A percentile compares a stretch with the other conserved stretches of the same genome.
These are phyloP conservation scores for Zenarchopterus dispar DNA, from an alignment of 2,797 vertebrate species.

Conservation along the genomic window DNA sequence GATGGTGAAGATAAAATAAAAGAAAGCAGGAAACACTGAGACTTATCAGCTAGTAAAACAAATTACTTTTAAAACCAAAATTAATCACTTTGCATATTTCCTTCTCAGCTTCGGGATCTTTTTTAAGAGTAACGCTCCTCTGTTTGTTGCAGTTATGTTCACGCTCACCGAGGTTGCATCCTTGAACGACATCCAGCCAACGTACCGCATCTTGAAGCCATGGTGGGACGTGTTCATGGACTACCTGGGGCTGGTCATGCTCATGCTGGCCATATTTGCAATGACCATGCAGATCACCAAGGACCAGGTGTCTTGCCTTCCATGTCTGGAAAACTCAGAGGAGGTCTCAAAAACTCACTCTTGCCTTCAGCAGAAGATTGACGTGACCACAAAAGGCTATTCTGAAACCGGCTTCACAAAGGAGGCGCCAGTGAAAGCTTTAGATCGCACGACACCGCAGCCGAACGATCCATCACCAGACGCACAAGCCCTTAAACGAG, in stretches of 20 bases:
- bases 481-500: slow-evolving; percentile 77
- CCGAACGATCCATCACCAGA: slow-evolving; percentile 30
- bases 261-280: slow-evolving; percentile 98
- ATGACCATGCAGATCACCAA: slow-evolving; percentile 99
- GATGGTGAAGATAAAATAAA: no score
- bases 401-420: slow-evolving; percentile 49
- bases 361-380: slow-evolving; percentile 58
- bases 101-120: background rate
- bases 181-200: slow-evolving; percentile 97
- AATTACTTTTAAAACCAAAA: no score
- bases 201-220: slow-evolving; percentile 98
- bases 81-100: no score
- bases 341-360: slow-evolving; percentile 40
- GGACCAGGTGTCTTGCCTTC: slow-evolving; percentile 98
- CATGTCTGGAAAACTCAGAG: slow-evolving; percentile 83
- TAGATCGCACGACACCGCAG: slow-evolving; percentile 49
- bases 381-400: slow-evolving; percentile 39
- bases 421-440: slow-evolving; percentile 61
- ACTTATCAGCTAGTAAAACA: no score
- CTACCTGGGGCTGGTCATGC: slow-evolving; percentile 97
- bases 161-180: slow-evolving; percentile 99
- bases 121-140: slow-evolving; percentile 48
- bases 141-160: slow-evolving; percentile 92
- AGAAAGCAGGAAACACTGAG: no score
- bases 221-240: slow-evolving; percentile 99